A percentile compares a stretch with the other conserved stretches of the same genome.
Evolutionary conservation across 2,888 invertebrate species (phyloP).

Genomic region (Eupithecia vulgata): DNA sequence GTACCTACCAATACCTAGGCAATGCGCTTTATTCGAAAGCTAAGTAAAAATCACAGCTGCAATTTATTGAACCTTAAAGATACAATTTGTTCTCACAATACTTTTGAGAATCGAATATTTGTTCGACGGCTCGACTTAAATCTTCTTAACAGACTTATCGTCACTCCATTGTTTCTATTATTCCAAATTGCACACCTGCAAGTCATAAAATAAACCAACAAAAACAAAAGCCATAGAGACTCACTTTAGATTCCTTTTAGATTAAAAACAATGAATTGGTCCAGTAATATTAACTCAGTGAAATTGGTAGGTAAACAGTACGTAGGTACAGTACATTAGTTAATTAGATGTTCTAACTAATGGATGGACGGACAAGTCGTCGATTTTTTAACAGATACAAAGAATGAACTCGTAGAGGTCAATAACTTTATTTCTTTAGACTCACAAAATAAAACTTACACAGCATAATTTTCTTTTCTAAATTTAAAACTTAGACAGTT

Average conservation of each 20-base stretch:
- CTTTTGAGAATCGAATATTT: constrained; percentile 5
- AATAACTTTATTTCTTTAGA: no score
- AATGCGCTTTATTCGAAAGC: background rate
- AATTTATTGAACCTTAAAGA: background rate
- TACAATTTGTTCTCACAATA: constrained; percentile 3
- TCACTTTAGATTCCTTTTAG: background rate
- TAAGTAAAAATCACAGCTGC: background rate
- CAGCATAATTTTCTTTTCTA: no score
- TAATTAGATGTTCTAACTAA: background rate
- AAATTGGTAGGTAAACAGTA: background rate
- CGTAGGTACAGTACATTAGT: background rate
- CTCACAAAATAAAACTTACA: no score
- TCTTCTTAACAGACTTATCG: constrained; percentile 12
- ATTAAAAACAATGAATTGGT: constrained; percentile 4
- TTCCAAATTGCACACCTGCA: constrained; percentile 35
- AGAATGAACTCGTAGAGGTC: no score
- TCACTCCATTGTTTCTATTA: constrained; percentile 26
- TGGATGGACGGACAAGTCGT: no score
- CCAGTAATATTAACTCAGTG: background rate
- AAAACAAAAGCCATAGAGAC: constrained; percentile 6
- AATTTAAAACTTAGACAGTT: no score
- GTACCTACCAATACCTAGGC: background rate
- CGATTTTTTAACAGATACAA: no score
- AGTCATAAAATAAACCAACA: constrained; percentile 19
- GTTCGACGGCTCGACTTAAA: constrained; percentile 8